Conservation (phyloP, 2,888 invertebrate species). For the Melinopterus prodromus region DNA sequence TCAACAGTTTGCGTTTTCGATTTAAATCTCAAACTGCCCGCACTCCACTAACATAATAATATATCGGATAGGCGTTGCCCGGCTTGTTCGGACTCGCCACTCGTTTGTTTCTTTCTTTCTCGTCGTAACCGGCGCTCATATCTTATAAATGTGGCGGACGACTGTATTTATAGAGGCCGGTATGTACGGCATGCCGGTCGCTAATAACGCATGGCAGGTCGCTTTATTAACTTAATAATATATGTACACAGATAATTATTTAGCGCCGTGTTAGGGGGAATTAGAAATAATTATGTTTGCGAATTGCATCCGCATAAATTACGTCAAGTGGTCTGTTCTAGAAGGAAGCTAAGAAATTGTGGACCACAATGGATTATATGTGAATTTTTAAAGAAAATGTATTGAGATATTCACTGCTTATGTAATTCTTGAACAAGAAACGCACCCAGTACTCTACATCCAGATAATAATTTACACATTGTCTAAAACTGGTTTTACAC, state of each 20-base stretch:
- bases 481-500: too few relatives aligned
- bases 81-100: conserved; percentile 6
- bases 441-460: too few relatives aligned
- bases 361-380: too few relatives aligned
- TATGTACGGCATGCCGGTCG: background rate
- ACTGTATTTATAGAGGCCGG: background rate
- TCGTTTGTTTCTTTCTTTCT: background rate
- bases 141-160: background rate
- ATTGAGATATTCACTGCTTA: too few relatives aligned
- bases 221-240: background rate
- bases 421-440: too few relatives aligned
- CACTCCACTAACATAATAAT: conserved; percentile 17
- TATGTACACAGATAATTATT: conserved; percentile 4
- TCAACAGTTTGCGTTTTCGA: conserved; percentile 37
- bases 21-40: conserved; percentile 30
- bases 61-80: conserved; percentile 26
- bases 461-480: too few relatives aligned
- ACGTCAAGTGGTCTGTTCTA: background rate
- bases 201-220: background rate
- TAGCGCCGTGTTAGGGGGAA: background rate
- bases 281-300: background rate
- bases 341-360: background rate
- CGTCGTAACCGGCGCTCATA: background rate
- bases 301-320: background rate
- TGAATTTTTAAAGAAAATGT: too few relatives aligned